Base-by-base conservation (phyloP, 2,888 invertebrate species). In the Archaeoteleia sp. region DNA sequence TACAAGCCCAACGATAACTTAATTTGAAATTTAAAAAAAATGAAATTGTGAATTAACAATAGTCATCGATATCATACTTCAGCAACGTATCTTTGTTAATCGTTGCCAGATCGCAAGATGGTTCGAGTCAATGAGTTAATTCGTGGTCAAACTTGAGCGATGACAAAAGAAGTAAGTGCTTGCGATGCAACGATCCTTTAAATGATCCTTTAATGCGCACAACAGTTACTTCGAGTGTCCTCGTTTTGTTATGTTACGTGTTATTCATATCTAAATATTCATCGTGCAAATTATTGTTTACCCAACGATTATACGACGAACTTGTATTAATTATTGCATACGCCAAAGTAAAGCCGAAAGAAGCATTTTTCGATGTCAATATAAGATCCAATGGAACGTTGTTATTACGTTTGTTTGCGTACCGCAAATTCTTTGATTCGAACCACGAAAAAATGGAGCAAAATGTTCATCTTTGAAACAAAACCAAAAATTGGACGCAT, bases 41-140 rank as follows among this genome's bases (percentile, higher is more conserved):
- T 20, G 20, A 8, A 7, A 29, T 29, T 29, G 9, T 9, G 9
- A 8, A 29, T 30, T 40, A 25, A 10, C 15, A 25, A n/a, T 14
- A 25, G 8, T n/a, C 8, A 4, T 35, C 37, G 27, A n/a, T 43
- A 12, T 30, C 9, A 30, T 30, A 30, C 10, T 10, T 30, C 10
- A 2, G 10, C n/a, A 9, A 30, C 4, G 35, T 17, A 37, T 10
- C 27, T 20, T 40, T 15, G 9, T 27, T 27, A 43, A 14, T 43
- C 32, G 8, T 49, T 27, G 29, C 2, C 29, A 32, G 46, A 46
- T 29, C 27, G 25, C 32, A 30, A 30, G 10, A 54, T 53, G 67
- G 67, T 63, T 67, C 65, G 63, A 71, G 60, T 68, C 54, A 43
- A 54, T 45, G 35, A 61, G 65, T 62, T 67, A 67, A 67, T 61